Evolutionary conservation across 2,797 vertebrate genomes (phyloP).

Genomic region (Microctenopoma steveboyesi): DNA sequence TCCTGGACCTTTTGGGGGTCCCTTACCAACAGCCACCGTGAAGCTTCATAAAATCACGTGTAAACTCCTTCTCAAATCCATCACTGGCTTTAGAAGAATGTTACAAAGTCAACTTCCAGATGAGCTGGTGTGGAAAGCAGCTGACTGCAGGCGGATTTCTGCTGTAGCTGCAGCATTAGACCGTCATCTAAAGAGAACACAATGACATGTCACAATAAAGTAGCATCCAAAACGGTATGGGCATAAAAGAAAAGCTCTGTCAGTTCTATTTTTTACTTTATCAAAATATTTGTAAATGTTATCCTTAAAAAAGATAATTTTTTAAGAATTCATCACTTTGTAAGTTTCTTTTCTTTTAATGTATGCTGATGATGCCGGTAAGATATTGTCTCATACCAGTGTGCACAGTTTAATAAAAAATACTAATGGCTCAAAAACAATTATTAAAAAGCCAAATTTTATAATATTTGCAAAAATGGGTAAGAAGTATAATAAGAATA

Average conservation of each 20-base stretch:
- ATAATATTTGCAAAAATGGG: too few species aligned
- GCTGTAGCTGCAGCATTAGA: conserved; percentile 45
- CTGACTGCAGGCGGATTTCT: conserved; percentile 25
- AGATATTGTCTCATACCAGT: too few species aligned
- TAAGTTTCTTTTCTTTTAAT: too few species aligned
- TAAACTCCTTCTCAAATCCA: conserved; percentile 26
- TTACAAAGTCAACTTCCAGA: conserved; percentile 51
- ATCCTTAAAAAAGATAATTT: too few species aligned
- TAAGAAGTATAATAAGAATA: too few species aligned
- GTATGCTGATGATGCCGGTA: too few species aligned
- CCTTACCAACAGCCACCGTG: conserved; percentile 31
- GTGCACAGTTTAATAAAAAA: too few species aligned
- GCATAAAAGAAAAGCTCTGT: neutral
- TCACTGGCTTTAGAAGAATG: conserved; percentile 41
- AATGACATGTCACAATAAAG: neutral
- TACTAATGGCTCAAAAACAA: too few species aligned
- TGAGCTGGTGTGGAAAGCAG: conserved; percentile 44
- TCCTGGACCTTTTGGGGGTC: conserved; percentile 71
- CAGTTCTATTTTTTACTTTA: too few species aligned
- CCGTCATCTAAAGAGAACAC: conserved; percentile 61
- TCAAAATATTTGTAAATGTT: too few species aligned
- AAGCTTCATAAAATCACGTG: conserved; percentile 3
- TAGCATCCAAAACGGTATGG: neutral
- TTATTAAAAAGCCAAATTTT: too few species aligned
- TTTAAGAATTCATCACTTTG: too few species aligned